Percentiles rank a stretch among this genome's conserved stretches.
These are phyloP conservation scores for Brachionus koreanus DNA, from an alignment of 1,140 invertebrate species.

Conservation along the genomic window DNA sequence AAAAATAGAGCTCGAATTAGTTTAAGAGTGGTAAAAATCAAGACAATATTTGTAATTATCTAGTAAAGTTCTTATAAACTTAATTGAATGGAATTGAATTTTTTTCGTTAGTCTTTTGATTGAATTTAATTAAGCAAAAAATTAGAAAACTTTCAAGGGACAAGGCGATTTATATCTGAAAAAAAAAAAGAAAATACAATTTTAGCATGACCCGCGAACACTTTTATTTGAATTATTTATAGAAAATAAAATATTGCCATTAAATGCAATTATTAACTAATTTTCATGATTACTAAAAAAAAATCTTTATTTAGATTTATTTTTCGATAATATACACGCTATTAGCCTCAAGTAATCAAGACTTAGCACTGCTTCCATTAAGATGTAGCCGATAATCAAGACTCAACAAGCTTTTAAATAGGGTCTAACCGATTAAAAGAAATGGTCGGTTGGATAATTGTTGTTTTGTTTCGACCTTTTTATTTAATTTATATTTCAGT, in stretches of 20 bases:
- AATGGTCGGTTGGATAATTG: neutral
- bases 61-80: neutral
- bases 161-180: neutral
- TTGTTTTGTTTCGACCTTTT: neutral
- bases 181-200: neutral
- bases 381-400: neutral
- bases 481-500: neutral
- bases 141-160: neutral
- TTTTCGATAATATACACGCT: neutral
- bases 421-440: neutral
- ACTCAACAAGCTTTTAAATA: neutral
- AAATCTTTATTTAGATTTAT: neutral
- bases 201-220: neutral
- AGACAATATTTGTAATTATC: slow-evolving; percentile 8
- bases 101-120: neutral
- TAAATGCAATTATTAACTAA: slow-evolving; percentile 2
- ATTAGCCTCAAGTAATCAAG: neutral
- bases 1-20: neutral
- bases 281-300: neutral
- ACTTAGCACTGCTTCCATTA: neutral
- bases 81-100: slow-evolving; percentile 15
- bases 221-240: neutral
- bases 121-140: slow-evolving; percentile 15
- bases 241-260: neutral
- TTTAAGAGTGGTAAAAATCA: neutral